Base-by-base conservation (phyloP, 2,113 vertebrate genomes). In the Gnathonemus longibarbis region DNA sequence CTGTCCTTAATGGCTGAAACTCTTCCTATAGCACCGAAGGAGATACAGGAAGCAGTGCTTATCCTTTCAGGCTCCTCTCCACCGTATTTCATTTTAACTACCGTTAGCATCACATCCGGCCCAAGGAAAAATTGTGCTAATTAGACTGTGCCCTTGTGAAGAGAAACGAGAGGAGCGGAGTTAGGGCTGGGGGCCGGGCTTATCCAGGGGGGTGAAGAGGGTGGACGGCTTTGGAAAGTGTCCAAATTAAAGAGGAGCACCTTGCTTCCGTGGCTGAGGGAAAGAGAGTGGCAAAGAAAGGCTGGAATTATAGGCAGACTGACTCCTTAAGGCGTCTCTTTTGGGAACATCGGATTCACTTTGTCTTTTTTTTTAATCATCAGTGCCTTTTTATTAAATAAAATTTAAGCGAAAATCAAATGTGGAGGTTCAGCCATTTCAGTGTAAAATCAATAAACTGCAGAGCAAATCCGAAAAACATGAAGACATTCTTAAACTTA, bases 11-110 rank as follows among this genome's bases (percentile, higher is more conserved):
- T 91, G 89, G 88, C 89, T 84, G 31, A 62, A 84, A 90, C 91
- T 86, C 91, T 88, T 88, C 91, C 91, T 91, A 91, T 93, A 92
- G 93, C 92, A 92, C 92, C 89, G 56, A 1, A 19, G 87, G 91
- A 91, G 93, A 94, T 91, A 92, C 94, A 94, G 27, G 50, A 94
- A 94, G 89, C 95, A 95, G 95, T 94, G 95, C 95, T 90, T 56
- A 88, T 89, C 90, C 91, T 91, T 88, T 92, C 88, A 87, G 42
- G 84, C 88, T 88, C 94, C 89, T 89, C 91, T 56, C 87, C 91
- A 66, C 91, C 93, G 94, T 96, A 95, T 95, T 96, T 96, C 95
- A 96, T 93, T 95, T 95, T 96, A 97, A 96, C 96, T 97, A 95
- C 94, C 94, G 92, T 93, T 95, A 94, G 93, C 92, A 90, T 77